Base-by-base conservation (phyloP, 2,888 invertebrate species). In the Copidosoma aretas region DNA sequence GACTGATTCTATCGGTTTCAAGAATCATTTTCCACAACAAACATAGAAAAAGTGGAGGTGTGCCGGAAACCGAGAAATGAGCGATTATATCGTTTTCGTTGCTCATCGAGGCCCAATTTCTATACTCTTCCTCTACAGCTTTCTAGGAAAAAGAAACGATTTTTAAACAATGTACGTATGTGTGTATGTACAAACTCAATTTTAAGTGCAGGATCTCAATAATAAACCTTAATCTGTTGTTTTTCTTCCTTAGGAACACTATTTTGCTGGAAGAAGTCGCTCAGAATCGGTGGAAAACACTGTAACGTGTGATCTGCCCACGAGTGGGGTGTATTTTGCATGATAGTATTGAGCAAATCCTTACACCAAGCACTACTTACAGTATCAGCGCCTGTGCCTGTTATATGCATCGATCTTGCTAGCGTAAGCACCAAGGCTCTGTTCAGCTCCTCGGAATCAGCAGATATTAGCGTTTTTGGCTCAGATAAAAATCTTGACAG, bases 101-200 rank as follows among this genome's bases (percentile, higher is more conserved):
- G 54, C 92, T 94, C 97, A 98, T 97, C 0, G 95, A 94, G 52
- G 93, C 93, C 97, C 97, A 97, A 81, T 97, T 97, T 72, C 96
- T 88, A 80, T 97, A 97, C 80, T 98, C 98, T 79, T 97, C 95
- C 78, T 97, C 96, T 0, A 97, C 95, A 0, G 94, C 93, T 85
- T 94, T 94, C 84, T 86, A 62, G 56, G 73, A n/a, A 52, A 52
- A 17, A 21, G 19, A 52, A 19, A 10, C 12, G 4, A 4, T 17
- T 46, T 46, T 17, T n/a, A 12, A 21, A 21, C 21, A 14, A 51
- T 17, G n/a, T n/a, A n/a, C n/a, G n/a, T n/a, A n/a, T n/a, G 49
- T 51, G 17, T 51, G 17, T 52, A 3, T 52, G 21, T 52, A 4
- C 2, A 21, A 52, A 52, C 21, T 52, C 0, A n/a, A 52, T 21